Base-by-base conservation (phyloP, 2,888 invertebrate genomes). In the Melipona bicolor region DNA sequence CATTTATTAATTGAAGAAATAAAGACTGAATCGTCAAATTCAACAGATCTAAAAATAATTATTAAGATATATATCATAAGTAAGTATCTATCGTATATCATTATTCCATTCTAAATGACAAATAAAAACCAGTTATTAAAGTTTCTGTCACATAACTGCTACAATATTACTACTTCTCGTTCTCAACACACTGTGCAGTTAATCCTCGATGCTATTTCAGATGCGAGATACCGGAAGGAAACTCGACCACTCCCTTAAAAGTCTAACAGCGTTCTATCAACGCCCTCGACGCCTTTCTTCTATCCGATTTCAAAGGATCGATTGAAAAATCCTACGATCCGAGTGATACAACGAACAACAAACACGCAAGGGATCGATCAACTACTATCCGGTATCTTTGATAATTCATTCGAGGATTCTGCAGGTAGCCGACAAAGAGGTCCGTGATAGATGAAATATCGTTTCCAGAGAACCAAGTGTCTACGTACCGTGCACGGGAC, bases 401-500 rank as follows among this genome's bases (percentile, higher is more conserved):
- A 65, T 36, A 32, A 24, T 24, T 19, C 50, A 17, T 61, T 36
- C 50, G 27, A 81, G 32, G 62, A 19, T 65, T 69, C 61, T 24
- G 49, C 50, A 52, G 32, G 50, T 72, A 75, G 19, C 43, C 86
- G 77, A 77, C 59, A 61, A 36, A 36, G 0, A 32, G 86, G 77
- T 78, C 78, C 83, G 56, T 73, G 69, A 56, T 65, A 70, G 32
- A 61, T 19, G 83, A 21, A 64, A 56, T 68, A 75, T 77, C 68
- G 76, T 79, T 70, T 81, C 65, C 80, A 78, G 85, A 79, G 43
- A 80, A 81, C 74, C 36, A 36, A 84, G 72, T 86, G 84, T 88
- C 83, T 94, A 94, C 94, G 91, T 94, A 94, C 94, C 94, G 93
- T 94, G 94, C 94, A 94, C 94, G 93, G 93, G 94, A 94, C 94